Conservation (phyloP, 1,140 invertebrate genomes). For the Cecropterus lyciades region DNA sequence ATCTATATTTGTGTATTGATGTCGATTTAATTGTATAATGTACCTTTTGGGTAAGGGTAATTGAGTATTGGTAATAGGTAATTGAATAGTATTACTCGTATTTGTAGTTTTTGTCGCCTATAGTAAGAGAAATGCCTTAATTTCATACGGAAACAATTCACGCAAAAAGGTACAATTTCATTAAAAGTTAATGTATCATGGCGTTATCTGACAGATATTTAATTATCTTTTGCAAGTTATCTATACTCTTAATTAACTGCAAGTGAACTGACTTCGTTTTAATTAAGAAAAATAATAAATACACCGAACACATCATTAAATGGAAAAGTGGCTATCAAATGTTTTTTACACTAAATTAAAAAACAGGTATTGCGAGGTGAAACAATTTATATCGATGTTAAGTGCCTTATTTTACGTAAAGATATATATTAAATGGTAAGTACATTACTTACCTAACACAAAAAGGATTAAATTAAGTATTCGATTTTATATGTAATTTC, state of each 20-base stretch:
- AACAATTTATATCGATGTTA: not conserved
- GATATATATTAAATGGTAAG: no score
- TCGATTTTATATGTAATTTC: no score
- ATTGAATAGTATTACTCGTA: no score
- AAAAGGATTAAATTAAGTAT: no score
- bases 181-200: constrained; percentile 36
- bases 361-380: constrained; percentile 4
- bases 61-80: no score
- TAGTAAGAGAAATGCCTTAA: constrained; percentile 2
- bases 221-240: constrained; percentile 35
- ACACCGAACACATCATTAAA: constrained; percentile 28
- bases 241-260: constrained; percentile 35
- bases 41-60: no score
- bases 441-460: no score
- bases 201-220: constrained; percentile 37
- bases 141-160: constrained; percentile 14
- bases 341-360: constrained; percentile 23
- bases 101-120: not conserved
- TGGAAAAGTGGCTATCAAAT: constrained; percentile 10
- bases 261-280: constrained; percentile 32
- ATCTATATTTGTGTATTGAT: no score
- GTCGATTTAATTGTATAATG: no score
- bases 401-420: no score
- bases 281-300: constrained; percentile 35
- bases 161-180: constrained; percentile 28